Evolutionary conservation across 2,888 invertebrate species (phyloP), one percentile per base, ranked within the genome.

Genomic region (Barypeithes pellucidus): DNA sequence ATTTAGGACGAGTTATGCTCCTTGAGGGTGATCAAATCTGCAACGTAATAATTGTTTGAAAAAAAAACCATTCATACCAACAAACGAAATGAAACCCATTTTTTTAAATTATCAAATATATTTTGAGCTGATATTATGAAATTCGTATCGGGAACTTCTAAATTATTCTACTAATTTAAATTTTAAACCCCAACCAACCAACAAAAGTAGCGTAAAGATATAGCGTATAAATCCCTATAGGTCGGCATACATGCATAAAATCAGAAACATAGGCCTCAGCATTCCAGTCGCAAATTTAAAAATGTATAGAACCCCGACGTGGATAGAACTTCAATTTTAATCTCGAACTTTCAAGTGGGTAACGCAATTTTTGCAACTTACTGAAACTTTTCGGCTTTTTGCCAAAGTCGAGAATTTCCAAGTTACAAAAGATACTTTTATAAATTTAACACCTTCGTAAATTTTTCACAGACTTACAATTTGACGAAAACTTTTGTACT

Each of bases 401-500:
- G 54, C 54, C 54, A 57, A 57, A 57, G 54, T 57, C 16, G 54
- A 57, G 54, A 29, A 33, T 57, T 57, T 57, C 14, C 16, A 57
- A 57, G 54, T 57, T 57, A 29, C 54, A n/a, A 57, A 57, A 57
- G 54, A 57, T 57, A 57, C 54, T 57, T 57, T 57, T 33, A 57
- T 57, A 54, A 57, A 57, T 57, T 57, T 57, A 57, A 57, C 54
- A 57, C 54, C 54, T 57, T 57, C 33, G 54, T 57, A 57, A 57
- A 57, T 57, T 33, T 57, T 57, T 57, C 24, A 54, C 29, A 8
- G 54, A 16, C 18, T 57, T 57, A 50, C 54, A 16, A 36, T 54
- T 57, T 57, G 54, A 57, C 16, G 54, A 50, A 50, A 50, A 50
- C 24, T 50, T 50, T 50, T 12, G 50, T 50, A 50, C 22, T 50